phyloP scores from a whole-genome alignment of 2,888 invertebrate species.

The Caenorhabditis sp. region DNA sequence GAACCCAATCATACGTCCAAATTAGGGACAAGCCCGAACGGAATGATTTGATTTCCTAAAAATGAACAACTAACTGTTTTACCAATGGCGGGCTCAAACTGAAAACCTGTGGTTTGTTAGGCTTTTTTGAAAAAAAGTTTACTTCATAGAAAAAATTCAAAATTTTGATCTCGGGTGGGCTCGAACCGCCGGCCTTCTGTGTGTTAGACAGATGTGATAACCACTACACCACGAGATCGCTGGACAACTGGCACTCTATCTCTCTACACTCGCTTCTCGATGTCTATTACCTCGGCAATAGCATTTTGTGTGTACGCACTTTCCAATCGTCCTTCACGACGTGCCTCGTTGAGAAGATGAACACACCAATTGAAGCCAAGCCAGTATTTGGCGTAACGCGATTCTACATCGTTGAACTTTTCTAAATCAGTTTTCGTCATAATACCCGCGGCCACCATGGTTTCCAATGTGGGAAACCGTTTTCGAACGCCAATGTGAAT shows the following conservation, averaged over 20 bases:
- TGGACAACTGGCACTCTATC: background rate
- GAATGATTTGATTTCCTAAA: slow-evolving; percentile 44
- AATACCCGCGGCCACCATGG: slow-evolving; percentile 46
- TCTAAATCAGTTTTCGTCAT: slow-evolving; percentile 32
- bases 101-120: too few species aligned
- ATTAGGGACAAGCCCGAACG: slow-evolving; percentile 44
- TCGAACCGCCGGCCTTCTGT: slow-evolving; percentile 65
- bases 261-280: background rate
- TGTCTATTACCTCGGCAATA: slow-evolving; percentile 39
- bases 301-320: slow-evolving; percentile 39
- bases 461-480: slow-evolving; percentile 47
- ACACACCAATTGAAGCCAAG: slow-evolving; percentile 63
- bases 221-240: slow-evolving; percentile 13
- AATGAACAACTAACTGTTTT: background rate
- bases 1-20: slow-evolving; percentile 58
- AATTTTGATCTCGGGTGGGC: slow-evolving; percentile 65
- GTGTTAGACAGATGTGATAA: slow-evolving; percentile 12
- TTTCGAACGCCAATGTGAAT: slow-evolving; percentile 53
- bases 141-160: too few species aligned
- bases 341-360: slow-evolving; percentile 48
- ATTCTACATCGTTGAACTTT: slow-evolving; percentile 33
- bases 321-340: slow-evolving; percentile 42
- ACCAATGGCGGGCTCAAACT: too few species aligned
- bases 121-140: too few species aligned
- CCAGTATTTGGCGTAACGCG: slow-evolving; percentile 61